phyloP scores from a whole-genome alignment of 2,797 vertebrate genomes.

The Crenuchus spilurus region DNA sequence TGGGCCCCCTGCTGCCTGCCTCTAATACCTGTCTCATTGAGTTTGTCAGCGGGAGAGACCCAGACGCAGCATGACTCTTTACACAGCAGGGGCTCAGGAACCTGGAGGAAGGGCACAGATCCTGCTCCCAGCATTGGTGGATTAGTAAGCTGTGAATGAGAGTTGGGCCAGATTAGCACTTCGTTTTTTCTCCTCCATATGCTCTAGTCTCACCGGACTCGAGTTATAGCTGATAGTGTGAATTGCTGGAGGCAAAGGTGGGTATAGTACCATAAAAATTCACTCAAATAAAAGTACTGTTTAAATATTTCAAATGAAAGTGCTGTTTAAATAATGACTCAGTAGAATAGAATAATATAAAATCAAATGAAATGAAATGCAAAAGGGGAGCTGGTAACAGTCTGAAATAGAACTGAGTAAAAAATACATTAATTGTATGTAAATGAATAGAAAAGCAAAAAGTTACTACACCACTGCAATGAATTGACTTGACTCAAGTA shows the following conservation, averaged over 20 bases:
- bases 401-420: not conserved
- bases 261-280: not conserved
- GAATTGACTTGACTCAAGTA: too few species aligned
- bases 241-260: not conserved
- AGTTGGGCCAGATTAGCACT: slow-evolving; percentile 20
- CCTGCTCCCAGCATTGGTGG: slow-evolving; percentile 29
- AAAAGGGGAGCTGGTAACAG: too few species aligned
- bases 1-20: slow-evolving; percentile 26
- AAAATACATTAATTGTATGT: too few species aligned
- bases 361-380: not conserved
- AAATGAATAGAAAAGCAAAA: too few species aligned
- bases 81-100: slow-evolving; percentile 28
- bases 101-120: slow-evolving; percentile 29
- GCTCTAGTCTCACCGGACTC: not conserved
- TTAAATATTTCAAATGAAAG: too few species aligned
- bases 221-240: not conserved
- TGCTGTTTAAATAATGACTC: not conserved
- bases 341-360: not conserved
- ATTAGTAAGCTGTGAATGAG: slow-evolving; percentile 28
- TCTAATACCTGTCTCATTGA: slow-evolving; percentile 48
- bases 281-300: not conserved
- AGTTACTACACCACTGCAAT: too few species aligned
- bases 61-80: not conserved
- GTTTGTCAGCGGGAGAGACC: slow-evolving; percentile 39
- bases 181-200: not conserved